phyloP scores from a whole-genome alignment of 2,113 vertebrate species.

The Neodon shergylaensis region DNA sequence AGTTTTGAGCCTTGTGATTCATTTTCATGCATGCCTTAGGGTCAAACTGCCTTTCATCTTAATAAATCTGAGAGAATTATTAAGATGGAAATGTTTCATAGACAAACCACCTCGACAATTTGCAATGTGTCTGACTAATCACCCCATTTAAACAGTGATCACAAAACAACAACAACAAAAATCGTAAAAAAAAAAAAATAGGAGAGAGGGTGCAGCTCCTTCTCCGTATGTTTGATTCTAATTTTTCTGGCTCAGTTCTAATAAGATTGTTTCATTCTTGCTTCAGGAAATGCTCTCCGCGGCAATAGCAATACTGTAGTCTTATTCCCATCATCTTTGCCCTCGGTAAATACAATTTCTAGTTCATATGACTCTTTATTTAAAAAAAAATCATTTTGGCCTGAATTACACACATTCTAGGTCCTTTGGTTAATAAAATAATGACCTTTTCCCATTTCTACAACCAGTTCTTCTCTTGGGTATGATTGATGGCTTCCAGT shows the following conservation, averaged over 20 bases:
- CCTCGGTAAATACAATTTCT: constrained; percentile 21
- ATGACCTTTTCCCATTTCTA: constrained; percentile 13
- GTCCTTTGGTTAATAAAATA: constrained; percentile 44
- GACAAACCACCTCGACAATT: constrained; percentile 20
- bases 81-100: constrained; percentile 50
- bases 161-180: neutral
- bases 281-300: constrained; percentile 30
- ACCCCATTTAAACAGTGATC: neutral
- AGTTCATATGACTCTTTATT: constrained; percentile 1
- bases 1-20: constrained; percentile 67
- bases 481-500: constrained; percentile 60
- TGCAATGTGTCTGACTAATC: neutral
- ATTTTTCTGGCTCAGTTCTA: neutral
- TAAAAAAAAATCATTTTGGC: constrained; percentile 44
- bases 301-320: neutral
- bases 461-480: neutral
- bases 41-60: constrained; percentile 58
- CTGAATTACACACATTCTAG: constrained; percentile 47
- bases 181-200: neutral
- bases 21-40: constrained; percentile 52
- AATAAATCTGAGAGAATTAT: constrained; percentile 68
- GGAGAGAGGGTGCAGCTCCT: neutral
- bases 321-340: constrained; percentile 48
- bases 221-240: neutral
- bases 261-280: constrained; percentile 18